phyloP scores from a whole-genome alignment of 2,113 vertebrate genomes.

The Psilopsiagon aymara region DNA sequence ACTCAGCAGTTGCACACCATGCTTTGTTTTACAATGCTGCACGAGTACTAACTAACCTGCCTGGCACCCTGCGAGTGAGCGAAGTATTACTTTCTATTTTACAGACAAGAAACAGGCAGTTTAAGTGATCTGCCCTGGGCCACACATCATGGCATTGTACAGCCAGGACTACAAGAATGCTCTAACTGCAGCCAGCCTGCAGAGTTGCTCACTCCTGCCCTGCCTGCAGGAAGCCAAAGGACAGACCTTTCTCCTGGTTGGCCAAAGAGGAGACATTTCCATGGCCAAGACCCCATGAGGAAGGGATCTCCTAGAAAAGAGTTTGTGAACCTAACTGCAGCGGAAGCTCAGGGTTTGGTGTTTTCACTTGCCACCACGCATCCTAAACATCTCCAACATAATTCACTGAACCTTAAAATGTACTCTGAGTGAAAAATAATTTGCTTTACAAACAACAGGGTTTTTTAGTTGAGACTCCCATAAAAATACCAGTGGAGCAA shows the following conservation, averaged over 20 bases:
- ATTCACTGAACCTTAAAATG: background rate
- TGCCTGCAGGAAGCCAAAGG: background rate
- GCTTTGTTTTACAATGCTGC: background rate
- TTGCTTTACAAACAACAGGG: background rate
- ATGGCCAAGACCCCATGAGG: background rate
- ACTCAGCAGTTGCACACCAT: background rate
- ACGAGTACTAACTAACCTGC: background rate
- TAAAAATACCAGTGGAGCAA: background rate
- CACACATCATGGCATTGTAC: background rate
- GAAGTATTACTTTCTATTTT: constrained; percentile 9
- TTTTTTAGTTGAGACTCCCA: background rate
- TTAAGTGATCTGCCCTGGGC: constrained; percentile 9
- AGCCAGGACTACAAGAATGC: fast-evolving
- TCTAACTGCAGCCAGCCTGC: background rate
- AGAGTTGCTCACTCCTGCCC: background rate
- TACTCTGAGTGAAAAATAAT: background rate
- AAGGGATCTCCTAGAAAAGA: background rate
- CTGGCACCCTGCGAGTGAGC: background rate
- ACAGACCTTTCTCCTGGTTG: background rate
- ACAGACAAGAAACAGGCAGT: constrained; percentile 51
- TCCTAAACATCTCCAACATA: background rate
- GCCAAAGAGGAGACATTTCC: background rate
- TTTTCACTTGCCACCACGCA: background rate
- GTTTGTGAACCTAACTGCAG: fast-evolving
- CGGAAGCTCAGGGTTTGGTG: fast-evolving